phyloP scores from a whole-genome alignment of 2,113 vertebrate species.

The Triplophysa tibetana region DNA sequence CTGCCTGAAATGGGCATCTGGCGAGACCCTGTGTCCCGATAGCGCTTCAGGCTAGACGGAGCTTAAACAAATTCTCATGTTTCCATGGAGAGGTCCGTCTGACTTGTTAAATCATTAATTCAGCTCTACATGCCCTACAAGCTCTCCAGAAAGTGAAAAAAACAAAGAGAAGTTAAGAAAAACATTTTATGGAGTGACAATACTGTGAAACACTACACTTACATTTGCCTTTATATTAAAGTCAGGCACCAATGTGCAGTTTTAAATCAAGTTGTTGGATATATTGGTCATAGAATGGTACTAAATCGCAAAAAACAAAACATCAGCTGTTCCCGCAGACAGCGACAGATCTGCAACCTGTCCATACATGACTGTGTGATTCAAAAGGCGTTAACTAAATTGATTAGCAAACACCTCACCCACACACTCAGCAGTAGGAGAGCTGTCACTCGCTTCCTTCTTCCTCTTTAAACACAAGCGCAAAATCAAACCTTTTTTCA shows the following conservation, averaged over 20 bases:
- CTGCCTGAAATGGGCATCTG: conserved; percentile 33
- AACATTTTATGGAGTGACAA: not conserved
- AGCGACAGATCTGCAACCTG: conserved; percentile 48
- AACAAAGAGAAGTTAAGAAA: not conserved
- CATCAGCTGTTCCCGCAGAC: conserved; percentile 54
- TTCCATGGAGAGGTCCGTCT: conserved; percentile 45
- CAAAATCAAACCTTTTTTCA: conserved; percentile 40
- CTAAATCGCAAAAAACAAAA: conserved; percentile 47
- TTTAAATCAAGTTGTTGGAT: conserved; percentile 18
- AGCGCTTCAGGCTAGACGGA: conserved; percentile 35
- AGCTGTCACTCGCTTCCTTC: conserved; percentile 51
- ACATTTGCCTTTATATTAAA: conserved; percentile 15
- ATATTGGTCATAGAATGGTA: conserved; percentile 22
- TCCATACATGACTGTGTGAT: conserved; percentile 50
- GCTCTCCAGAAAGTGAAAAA: not conserved
- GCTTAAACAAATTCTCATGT: conserved; percentile 38
- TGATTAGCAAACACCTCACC: conserved; percentile 60
- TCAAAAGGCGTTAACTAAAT: conserved; percentile 55
- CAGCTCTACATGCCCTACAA: conserved; percentile 24
- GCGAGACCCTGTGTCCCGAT: conserved; percentile 46
- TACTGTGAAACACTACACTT: conserved; percentile 15
- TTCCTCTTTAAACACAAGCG: conserved; percentile 49
- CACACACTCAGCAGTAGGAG: conserved; percentile 54
- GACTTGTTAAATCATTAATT: conserved; percentile 42
- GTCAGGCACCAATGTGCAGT: not conserved